Base-by-base conservation (phyloP, 2,888 invertebrate genomes). In the Cecidostiba fungosa region DNA sequence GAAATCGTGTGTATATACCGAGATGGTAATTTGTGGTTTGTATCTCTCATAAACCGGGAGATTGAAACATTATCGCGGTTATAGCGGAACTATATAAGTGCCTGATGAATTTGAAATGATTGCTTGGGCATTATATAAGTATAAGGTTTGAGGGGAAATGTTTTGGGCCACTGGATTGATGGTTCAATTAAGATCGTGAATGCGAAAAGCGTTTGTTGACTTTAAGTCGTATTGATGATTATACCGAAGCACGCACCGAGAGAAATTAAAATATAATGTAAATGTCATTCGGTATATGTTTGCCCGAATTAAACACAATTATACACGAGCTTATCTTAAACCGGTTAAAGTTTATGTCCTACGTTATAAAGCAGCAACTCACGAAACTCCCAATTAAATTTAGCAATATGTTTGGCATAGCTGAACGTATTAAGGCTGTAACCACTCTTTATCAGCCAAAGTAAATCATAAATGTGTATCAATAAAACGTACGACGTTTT, bases 1-100 rank as follows among this genome's bases (percentile, higher is more conserved):
- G 66, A 26, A 29, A 66, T 66, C 12, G 62, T n/a, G 23, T 16
- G 23, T 62, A 23, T 16, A 50, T 19, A 23, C 26, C 6, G 10
- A 23, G 10, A 26, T 26, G 12, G 14, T n/a, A n/a, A n/a, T 66
- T 29, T 66, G 66, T 5, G 29, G 66, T 29, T 66, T 26, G 1
- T 3, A n/a, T n/a, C 12, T 23, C 0, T 29, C 14, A 14, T 66
- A 14, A 26, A 8, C 26, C 23, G 14, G 29, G 29, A 66, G 12
- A 66, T 66, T 66, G 66, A 66, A 66, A 66, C 29, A n/a, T 59
- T 23, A n/a, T 59, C 54, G 54, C 54, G n/a, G n/a, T n/a, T 16
- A 3, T 59, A 16, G n/a, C 19, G 23, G 5, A 1, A n/a, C 54
- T 43, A 23, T 6, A 2, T 19, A n/a, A n/a, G 1, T 19, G 54